Base-by-base conservation (phyloP, 2,888 invertebrate genomes). In the Agrypnus murinus region DNA sequence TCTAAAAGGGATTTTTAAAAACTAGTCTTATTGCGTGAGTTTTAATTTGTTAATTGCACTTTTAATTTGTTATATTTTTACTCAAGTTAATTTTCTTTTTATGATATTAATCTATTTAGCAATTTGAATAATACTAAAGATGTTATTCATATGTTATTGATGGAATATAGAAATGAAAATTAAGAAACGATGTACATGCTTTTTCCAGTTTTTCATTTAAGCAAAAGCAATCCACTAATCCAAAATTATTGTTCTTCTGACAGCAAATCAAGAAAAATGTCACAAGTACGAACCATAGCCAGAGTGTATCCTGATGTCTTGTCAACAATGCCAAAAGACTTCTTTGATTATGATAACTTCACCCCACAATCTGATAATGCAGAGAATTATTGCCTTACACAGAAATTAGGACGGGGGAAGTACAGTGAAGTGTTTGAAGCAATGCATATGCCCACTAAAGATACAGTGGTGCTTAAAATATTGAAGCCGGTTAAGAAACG, bases 341-440 rank as follows among this genome's bases (percentile, higher is more conserved):
- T 81, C 69, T 85, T 82, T 72, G 84, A 85, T 66, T 84, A 84
- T 66, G 85, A 85, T 40, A 80, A 71, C 58, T 85, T 78, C 68
- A 75, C 60, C 17, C 84, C 84, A 4, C 77, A 77, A 25, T 78
- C 74, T 6, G 83, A 84, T 45, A 77, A 81, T 38, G 79, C 81
- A 12, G 80, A 84, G 38, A 78, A 82, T 66, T 85, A 84, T 74
- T 78, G 78, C 40, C 68, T 85, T 19, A 80, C 82, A 8, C 77
- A 80, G 63, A 83, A 83, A 71, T 77, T 85, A n/a, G 85, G 85
- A 3, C 80, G 84, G 55, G 85, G 85, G n/a, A 86, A 86, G 75
- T 85, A 85, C 76, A 86, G 86, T 75, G 80, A 84, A 55, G 86
- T 85, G 1, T 85, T 85, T 60, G 84, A 85, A 73, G 85, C 81